Conservation (phyloP, 2,113 vertebrate genomes). For the Cryptoleucopteryx plumbea region DNA sequence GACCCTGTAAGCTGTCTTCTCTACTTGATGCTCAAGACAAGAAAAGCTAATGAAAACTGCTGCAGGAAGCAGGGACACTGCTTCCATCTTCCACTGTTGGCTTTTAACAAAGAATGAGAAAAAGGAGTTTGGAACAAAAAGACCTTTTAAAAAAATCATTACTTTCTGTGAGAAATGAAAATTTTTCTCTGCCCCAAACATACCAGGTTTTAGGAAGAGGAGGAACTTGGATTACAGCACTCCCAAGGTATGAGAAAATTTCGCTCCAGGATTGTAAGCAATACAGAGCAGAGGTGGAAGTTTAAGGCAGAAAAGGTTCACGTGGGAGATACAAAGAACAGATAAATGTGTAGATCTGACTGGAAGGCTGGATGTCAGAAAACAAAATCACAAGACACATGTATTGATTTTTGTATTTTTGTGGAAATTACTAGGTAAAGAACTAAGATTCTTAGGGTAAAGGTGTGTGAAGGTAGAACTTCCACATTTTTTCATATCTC, state of each 20-base stretch:
- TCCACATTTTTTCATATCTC: neutral
- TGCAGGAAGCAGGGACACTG: neutral
- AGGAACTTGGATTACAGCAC: neutral
- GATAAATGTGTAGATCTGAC: neutral
- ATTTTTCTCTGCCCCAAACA: neutral
- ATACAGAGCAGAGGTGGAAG: neutral
- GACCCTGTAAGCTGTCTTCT: neutral
- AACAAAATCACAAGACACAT: neutral
- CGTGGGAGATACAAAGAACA: neutral
- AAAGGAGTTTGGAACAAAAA: neutral
- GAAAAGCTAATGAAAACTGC: neutral
- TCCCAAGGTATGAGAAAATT: neutral
- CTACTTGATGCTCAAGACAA: neutral
- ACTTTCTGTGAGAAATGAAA: neutral
- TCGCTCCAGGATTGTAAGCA: neutral
- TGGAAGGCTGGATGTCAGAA: neutral
- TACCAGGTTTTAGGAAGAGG: neutral
- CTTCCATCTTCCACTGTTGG: neutral
- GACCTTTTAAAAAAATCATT: neutral
- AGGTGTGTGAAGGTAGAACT: neutral
- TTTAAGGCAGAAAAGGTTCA: neutral
- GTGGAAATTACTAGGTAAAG: neutral
- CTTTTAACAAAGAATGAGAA: neutral
- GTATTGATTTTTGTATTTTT: neutral
- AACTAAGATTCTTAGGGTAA: neutral